phyloP scores from a whole-genome alignment of 2,888 invertebrate species.

The Chrysolina americana region DNA sequence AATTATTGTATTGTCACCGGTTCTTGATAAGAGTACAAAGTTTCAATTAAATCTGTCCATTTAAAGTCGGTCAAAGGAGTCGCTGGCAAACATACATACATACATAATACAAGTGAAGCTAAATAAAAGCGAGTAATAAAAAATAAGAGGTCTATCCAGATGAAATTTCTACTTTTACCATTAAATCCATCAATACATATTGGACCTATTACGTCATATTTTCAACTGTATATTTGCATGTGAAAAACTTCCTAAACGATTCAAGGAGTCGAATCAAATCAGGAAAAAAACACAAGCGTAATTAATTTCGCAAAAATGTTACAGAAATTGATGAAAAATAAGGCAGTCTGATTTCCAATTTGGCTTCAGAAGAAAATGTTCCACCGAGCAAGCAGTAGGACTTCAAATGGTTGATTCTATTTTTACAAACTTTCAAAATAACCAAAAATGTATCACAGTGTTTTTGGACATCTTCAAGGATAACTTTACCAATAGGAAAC shows the following conservation, averaged over 20 bases:
- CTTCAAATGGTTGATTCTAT: neutral
- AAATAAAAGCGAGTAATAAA: no score
- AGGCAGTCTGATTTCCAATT: neutral
- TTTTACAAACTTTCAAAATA: constrained; percentile 9
- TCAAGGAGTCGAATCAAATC: neutral
- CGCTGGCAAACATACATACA: no score
- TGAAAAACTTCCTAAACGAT: neutral
- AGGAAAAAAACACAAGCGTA: neutral
- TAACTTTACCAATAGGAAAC: constrained; percentile 11
- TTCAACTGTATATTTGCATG: neutral
- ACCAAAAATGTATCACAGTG: constrained; percentile 9
- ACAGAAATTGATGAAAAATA: neutral
- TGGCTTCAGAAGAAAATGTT: constrained; percentile 12
- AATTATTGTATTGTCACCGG: no score
- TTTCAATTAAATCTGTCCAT: no score
- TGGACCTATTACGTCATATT: neutral
- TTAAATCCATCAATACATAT: neutral
- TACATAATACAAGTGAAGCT: no score
- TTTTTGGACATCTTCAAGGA: constrained; percentile 14
- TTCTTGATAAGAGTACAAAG: no score
- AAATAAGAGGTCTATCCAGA: neutral
- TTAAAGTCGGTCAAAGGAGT: no score
- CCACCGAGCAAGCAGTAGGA: constrained; percentile 16
- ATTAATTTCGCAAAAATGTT: neutral
- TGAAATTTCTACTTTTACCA: neutral